Evolutionary conservation across 2,888 invertebrate species (phyloP).

Genomic region (Rhimphoctona megacephalus): DNA sequence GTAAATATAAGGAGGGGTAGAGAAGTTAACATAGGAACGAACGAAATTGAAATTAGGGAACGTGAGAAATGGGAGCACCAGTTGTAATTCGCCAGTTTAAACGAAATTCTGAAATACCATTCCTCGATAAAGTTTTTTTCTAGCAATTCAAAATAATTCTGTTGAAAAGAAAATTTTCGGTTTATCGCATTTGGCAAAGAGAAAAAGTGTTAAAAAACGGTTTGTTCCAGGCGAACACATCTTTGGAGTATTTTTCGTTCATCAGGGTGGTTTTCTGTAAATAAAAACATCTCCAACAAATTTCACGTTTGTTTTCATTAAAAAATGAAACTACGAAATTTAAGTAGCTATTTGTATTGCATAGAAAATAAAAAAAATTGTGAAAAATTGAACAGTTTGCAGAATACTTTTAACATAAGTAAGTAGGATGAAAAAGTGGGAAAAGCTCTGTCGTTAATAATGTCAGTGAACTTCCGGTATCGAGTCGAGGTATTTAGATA

Average conservation of each 20-base stretch:
- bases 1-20: background rate
- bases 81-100: background rate
- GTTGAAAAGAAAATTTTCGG: background rate
- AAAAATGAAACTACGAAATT: background rate
- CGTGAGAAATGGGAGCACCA: background rate
- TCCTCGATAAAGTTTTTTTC: background rate
- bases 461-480: background rate
- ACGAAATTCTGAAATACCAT: background rate
- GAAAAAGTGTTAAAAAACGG: background rate
- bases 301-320: background rate
- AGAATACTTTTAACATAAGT: background rate
- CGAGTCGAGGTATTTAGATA: background rate
- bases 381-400: background rate
- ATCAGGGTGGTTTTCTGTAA: background rate
- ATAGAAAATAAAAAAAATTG: background rate
- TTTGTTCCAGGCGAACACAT: background rate
- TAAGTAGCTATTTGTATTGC: background rate
- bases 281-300: background rate
- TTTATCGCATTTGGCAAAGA: background rate
- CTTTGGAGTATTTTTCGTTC: background rate
- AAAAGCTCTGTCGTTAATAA: background rate
- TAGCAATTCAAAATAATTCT: background rate
- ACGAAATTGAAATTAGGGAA: background rate
- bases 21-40: no score
- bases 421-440: background rate